A percentile compares a stretch with the other conserved stretches of the same genome.
Conservation (phyloP, 2,797 vertebrate genomes). For the Echiichthys vipera region DNA sequence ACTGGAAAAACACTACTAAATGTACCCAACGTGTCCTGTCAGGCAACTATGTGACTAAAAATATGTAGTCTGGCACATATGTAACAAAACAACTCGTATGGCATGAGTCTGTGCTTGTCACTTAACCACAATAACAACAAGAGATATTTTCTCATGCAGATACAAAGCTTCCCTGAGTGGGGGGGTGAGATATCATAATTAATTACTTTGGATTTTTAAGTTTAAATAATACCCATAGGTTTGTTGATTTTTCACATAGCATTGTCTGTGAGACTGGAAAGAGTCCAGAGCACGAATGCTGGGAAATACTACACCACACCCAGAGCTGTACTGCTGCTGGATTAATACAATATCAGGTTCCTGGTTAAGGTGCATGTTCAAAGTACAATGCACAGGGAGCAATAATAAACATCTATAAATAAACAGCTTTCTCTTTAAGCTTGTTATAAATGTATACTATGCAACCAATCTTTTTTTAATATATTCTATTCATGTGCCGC, state of each 20-base stretch:
- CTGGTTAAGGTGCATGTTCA: background rate
- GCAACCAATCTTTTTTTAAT: background rate
- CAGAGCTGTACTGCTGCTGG: background rate
- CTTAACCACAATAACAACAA: background rate
- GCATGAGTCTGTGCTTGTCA: background rate
- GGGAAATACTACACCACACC: slow-evolving; percentile 32
- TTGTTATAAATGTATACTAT: background rate
- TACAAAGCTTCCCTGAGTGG: background rate
- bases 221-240: background rate
- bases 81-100: background rate
- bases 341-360: slow-evolving; percentile 36
- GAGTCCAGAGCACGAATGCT: slow-evolving; percentile 8
- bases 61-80: background rate
- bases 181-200: background rate
- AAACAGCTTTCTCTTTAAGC: too few species aligned
- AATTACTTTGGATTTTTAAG: background rate
- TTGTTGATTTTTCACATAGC: slow-evolving; percentile 11
- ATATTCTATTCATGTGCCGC: background rate
- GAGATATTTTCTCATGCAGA: background rate
- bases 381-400: slow-evolving; percentile 12
- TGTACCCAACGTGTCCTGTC: slow-evolving; percentile 31
- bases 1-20: slow-evolving; percentile 8
- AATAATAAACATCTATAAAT: slow-evolving; percentile 10
- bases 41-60: slow-evolving; percentile 19
- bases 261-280: slow-evolving; percentile 24